phyloP scores from a whole-genome alignment of 2,797 vertebrate genomes.

The Knipowitschia caucasica region DNA sequence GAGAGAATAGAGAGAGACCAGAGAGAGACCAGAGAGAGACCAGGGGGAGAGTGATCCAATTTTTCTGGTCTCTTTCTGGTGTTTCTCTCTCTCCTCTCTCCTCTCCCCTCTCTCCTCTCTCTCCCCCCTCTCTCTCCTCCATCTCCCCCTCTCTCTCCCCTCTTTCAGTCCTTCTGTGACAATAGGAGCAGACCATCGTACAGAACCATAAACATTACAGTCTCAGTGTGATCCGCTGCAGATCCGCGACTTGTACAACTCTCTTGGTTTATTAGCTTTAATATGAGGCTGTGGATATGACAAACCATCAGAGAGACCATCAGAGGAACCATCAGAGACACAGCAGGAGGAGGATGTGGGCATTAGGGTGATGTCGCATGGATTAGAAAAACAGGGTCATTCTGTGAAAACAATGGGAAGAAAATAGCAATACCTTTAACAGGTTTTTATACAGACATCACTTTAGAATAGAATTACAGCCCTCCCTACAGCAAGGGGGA shows the following conservation, averaged over 20 bases:
- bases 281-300: conserved; percentile 57
- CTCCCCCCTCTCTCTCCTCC: no score
- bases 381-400: conserved; percentile 46
- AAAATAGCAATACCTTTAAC: no score
- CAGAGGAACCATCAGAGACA: conserved; percentile 46
- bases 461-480: no score
- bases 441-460: no score
- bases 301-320: conserved; percentile 42
- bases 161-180: conserved; percentile 37
- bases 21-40: no score
- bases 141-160: no score
- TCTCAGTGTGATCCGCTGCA: conserved; percentile 52
- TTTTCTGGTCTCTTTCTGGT: no score
- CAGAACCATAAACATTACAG: conserved; percentile 63
- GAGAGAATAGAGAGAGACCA: no score
- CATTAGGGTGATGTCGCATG: conserved; percentile 47
- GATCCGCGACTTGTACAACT: conserved; percentile 54
- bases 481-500: no score
- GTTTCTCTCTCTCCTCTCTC: no score
- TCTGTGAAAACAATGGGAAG: conserved; percentile 50
- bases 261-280: conserved; percentile 66
- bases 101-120: conserved; percentile 20
- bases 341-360: conserved; percentile 48
- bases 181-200: conserved; percentile 62
- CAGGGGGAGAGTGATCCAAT: no score